Evolutionary conservation across 1,140 invertebrate species (phyloP).

Genomic region (Protaetia brevitarsis): DNA sequence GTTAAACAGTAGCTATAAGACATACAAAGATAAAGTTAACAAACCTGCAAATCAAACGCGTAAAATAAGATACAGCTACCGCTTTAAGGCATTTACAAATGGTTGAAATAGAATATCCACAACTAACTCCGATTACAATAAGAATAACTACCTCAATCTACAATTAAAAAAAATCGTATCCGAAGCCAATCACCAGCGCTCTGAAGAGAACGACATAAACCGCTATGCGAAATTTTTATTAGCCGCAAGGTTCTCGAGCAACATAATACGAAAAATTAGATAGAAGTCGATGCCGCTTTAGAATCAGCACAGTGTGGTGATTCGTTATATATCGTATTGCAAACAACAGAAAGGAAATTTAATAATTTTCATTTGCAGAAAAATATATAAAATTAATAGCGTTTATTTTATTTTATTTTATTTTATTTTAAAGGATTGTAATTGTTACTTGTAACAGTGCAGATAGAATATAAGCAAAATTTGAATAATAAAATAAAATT

Average conservation of each 20-base stretch:
- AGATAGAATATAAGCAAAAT: too few relatives aligned
- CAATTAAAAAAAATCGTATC: background rate
- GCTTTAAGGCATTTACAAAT: background rate
- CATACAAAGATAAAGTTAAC: too few relatives aligned
- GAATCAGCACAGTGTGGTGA: background rate
- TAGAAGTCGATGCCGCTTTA: background rate
- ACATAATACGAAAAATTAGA: conserved; percentile 8
- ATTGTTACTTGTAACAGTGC: too few relatives aligned
- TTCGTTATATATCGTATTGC: too few relatives aligned
- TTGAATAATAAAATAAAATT: too few relatives aligned
- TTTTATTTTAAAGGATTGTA: too few relatives aligned
- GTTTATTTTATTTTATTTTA: too few relatives aligned
- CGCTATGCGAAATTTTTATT: background rate
- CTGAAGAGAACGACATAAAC: background rate
- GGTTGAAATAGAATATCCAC: background rate
- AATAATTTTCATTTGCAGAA: background rate
- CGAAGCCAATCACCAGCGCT: background rate
- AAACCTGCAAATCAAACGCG: too few relatives aligned
- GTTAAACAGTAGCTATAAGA: too few relatives aligned
- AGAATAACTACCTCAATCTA: background rate
- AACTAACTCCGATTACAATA: conserved; percentile 9
- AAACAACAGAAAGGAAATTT: too few relatives aligned
- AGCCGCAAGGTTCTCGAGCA: conserved; percentile 7
- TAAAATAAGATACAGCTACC: too few relatives aligned
- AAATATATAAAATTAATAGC: background rate